A percentile compares a stretch with the other conserved stretches of the same genome.
These are phyloP conservation scores for Aphis craccivora DNA, from an alignment of 1,140 invertebrate species.

Conservation along the genomic window DNA sequence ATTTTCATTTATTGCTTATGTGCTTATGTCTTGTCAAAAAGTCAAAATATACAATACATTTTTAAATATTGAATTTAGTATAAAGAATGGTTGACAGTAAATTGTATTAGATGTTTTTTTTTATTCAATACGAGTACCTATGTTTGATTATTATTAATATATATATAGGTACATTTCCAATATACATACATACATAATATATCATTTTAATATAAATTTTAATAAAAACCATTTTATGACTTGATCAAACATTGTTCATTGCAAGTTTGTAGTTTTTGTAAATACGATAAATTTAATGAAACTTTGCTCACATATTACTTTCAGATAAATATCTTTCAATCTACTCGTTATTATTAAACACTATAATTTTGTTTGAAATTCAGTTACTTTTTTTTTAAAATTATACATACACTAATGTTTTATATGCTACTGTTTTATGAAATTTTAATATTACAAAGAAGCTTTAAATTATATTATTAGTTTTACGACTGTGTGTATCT, in stretches of 20 bases:
- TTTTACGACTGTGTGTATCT: too few species aligned
- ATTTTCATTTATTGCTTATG: background rate
- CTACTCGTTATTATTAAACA: too few species aligned
- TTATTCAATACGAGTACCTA: background rate
- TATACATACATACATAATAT: background rate
- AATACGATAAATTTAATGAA: background rate
- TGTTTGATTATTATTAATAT: background rate
- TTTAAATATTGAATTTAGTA: background rate
- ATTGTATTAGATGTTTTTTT: background rate
- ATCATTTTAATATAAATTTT: background rate
- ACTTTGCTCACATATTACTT: background rate
- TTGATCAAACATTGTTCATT: background rate
- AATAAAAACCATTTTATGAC: background rate
- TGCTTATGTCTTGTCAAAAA: background rate
- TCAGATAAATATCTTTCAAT: too few species aligned
- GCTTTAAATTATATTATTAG: too few species aligned
- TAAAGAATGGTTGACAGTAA: background rate
- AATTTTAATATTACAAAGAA: too few species aligned
- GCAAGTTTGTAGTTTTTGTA: background rate
- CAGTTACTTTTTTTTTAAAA: too few species aligned
- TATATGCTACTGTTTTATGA: too few species aligned
- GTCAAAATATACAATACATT: background rate
- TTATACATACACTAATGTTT: too few species aligned
- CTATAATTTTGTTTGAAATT: too few species aligned
- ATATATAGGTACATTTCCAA: background rate